Base-by-base conservation (phyloP, 2,888 invertebrate species). In the Eucera pruinosa region DNA sequence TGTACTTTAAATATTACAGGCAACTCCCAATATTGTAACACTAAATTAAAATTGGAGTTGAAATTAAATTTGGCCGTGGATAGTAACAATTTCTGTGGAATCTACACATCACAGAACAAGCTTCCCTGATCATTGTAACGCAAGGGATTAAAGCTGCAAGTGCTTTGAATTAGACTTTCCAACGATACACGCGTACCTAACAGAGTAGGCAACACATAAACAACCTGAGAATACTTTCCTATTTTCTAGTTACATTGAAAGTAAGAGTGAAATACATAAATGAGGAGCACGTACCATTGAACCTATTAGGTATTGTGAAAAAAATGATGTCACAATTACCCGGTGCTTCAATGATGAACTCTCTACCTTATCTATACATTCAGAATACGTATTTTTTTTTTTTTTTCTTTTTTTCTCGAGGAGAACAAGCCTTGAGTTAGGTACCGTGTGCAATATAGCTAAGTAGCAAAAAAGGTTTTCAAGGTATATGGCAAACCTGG, bases 401-500 rank as follows among this genome's bases (percentile, higher is more conserved):
- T n/a, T n/a, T n/a, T n/a, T n/a, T n/a, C n/a, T n/a, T n/a, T n/a
- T 68, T 47, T 57, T 74, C 71, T 54, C 50, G 70, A 73, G 62
- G 80, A 83, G 74, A 82, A 86, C 88, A 89, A 89, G 89, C 90
- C 88, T 87, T 80, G 87, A 90, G 87, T 89, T 86, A 89, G 89
- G 88, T 88, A 88, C 87, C 85, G 81, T 88, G 86, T 89, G 90
- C 88, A 88, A 87, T 88, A 88, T 85, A 89, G 87, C 89, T 90
- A 90, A 84, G 83, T 89, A 88, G 90, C 90, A 88, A 86, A 84
- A 82, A 87, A 86, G 80, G 82, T 87, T 87, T 87, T 86, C 82
- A 87, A 86, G 88, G 86, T 90, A 85, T 90, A 85, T 84, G 87
- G 87, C 91, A 91, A 91, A 95, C 95, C 95, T 95, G 95, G 94